These are phyloP conservation scores for Diachrysia chrysitis DNA, from an alignment of 2,888 invertebrate genomes.

Conservation along the genomic window DNA sequence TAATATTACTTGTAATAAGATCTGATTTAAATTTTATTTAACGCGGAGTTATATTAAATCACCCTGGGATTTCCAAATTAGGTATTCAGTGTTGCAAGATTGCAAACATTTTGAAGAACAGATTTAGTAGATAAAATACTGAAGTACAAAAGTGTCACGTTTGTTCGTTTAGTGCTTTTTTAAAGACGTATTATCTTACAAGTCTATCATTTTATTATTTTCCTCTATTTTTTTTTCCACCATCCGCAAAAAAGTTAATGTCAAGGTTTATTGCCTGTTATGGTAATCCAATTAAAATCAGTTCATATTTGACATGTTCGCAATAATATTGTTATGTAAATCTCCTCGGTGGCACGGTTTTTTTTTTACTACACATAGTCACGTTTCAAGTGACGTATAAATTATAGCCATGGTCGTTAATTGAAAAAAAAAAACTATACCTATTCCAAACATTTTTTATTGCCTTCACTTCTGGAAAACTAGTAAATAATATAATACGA, in stretches of 20 bases:
- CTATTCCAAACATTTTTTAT: too few relatives aligned
- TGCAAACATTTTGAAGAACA: conserved; percentile 18
- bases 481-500: too few relatives aligned
- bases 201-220: conserved; percentile 36
- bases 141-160: conserved; percentile 46
- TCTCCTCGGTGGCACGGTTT: conserved; percentile 26
- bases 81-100: conserved; percentile 14
- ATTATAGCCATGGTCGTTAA: too few relatives aligned
- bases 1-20: too few relatives aligned
- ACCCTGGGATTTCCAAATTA: conserved; percentile 6
- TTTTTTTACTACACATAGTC: conserved; percentile 13
- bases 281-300: conserved; percentile 16
- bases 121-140: conserved; percentile 40
- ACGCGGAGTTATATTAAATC: background rate
- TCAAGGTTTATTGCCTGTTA: conserved; percentile 40
- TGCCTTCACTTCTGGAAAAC: too few relatives aligned
- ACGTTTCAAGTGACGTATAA: background rate
- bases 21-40: too few relatives aligned
- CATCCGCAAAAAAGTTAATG: conserved; percentile 30
- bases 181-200: conserved; percentile 35
- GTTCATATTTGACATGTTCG: conserved; percentile 2
- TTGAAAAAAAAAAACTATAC: too few relatives aligned
- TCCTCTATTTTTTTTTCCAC: conserved; percentile 28
- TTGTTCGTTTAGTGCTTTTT: conserved; percentile 38
- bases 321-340: conserved; percentile 12